Conservation (phyloP, 2,797 vertebrate genomes). For the Erpetoichthys calabaricus region DNA sequence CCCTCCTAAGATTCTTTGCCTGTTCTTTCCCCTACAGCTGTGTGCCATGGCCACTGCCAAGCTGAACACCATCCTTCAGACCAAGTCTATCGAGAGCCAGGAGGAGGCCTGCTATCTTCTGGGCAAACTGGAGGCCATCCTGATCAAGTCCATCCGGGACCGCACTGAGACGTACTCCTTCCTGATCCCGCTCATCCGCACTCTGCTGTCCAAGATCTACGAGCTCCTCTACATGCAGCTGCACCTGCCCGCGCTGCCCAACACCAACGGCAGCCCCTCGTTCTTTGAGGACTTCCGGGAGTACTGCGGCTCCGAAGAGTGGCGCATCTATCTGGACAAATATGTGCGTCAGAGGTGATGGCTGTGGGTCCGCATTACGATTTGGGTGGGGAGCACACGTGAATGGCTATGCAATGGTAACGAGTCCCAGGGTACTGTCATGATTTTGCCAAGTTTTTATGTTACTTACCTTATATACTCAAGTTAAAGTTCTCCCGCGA, state of each 20-base stretch:
- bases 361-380: background rate
- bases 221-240: slow-evolving; percentile 91
- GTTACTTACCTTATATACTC: too few species aligned
- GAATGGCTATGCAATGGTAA: too few species aligned
- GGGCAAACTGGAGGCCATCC: slow-evolving; percentile 76
- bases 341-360: slow-evolving; percentile 56
- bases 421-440: too few species aligned
- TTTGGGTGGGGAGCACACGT: too few species aligned
- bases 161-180: slow-evolving; percentile 77
- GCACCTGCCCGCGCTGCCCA: slow-evolving; percentile 80
- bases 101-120: slow-evolving; percentile 87
- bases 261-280: slow-evolving; percentile 83
- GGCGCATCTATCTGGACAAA: slow-evolving; percentile 94
- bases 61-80: slow-evolving; percentile 86
- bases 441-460: too few species aligned
- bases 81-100: slow-evolving; percentile 79
- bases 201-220: slow-evolving; percentile 82
- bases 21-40: slow-evolving; percentile 43
- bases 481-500: too few species aligned
- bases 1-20: too few species aligned
- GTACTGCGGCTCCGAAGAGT: slow-evolving; percentile 81
- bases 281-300: slow-evolving; percentile 95
- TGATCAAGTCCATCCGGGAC: slow-evolving; percentile 68
- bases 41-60: slow-evolving; percentile 90
- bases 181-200: slow-evolving; percentile 82